A percentile compares a stretch with the other conserved stretches of the same genome.
These are phyloP conservation scores for Tenualosa thibaudeaui DNA, from an alignment of 2,797 vertebrate genomes.

Conservation along the genomic window DNA sequence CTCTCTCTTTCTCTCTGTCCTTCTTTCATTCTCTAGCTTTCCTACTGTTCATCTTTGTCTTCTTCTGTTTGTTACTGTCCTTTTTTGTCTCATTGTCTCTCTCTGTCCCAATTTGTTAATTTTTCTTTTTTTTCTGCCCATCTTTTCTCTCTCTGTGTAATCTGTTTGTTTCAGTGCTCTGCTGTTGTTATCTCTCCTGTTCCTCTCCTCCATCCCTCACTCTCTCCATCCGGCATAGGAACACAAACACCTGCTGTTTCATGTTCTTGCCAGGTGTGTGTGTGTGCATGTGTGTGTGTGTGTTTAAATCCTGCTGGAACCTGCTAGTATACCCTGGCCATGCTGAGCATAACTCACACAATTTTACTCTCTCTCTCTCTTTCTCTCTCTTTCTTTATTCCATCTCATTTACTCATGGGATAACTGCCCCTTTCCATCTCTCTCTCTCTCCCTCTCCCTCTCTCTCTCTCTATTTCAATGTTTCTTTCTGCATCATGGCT, in stretches of 20 bases:
- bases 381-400: not conserved
- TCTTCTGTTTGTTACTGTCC: not conserved
- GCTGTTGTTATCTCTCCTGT: not conserved
- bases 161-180: not conserved
- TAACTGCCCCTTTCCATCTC: not conserved
- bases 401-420: not conserved
- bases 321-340: not conserved
- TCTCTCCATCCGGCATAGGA: conserved; percentile 49
- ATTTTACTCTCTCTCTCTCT: conserved; percentile 43
- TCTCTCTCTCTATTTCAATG: not conserved
- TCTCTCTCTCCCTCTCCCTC: not conserved
- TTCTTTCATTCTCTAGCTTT: conserved; percentile 16
- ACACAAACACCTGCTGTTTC: conserved; percentile 47
- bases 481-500: not conserved
- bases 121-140: not conserved
- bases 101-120: not conserved
- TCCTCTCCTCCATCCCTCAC: not conserved
- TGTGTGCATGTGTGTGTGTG: conserved; percentile 6
- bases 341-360: conserved; percentile 25
- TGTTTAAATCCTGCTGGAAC: not conserved
- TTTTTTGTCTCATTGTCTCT: not conserved
- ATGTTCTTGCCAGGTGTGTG: conserved; percentile 26
- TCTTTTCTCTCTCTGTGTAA: not conserved
- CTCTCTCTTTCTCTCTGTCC: not conserved
- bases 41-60: conserved; percentile 14